phyloP scores from a whole-genome alignment of 2,888 invertebrate species.

The Crossocerus cetratus region DNA sequence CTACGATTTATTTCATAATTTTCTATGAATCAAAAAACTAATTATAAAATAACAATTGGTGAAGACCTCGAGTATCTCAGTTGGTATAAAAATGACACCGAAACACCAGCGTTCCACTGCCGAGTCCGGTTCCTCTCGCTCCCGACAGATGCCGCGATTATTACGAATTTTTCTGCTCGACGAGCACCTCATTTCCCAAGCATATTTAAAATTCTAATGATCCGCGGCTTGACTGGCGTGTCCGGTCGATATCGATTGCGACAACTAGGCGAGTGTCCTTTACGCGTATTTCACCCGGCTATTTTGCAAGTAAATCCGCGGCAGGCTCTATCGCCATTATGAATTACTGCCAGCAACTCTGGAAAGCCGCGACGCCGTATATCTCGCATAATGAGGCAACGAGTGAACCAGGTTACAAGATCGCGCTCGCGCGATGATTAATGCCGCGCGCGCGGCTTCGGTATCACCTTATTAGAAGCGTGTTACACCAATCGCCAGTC shows the following conservation, averaged over 20 bases:
- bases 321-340: slow-evolving; percentile 23
- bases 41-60: too few relatives aligned
- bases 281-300: background rate
- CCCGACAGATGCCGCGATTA: slow-evolving; percentile 30
- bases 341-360: slow-evolving; percentile 28
- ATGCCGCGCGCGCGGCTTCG: slow-evolving; percentile 14
- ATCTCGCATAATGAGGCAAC: slow-evolving; percentile 45
- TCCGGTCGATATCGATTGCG: background rate
- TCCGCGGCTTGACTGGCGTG: too few relatives aligned
- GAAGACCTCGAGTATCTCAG: too few relatives aligned
- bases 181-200: background rate
- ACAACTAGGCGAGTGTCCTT: background rate
- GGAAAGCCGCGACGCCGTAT: slow-evolving; percentile 24
- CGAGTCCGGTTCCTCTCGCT: slow-evolving; percentile 5
- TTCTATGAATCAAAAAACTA: too few relatives aligned
- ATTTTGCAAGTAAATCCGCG: slow-evolving; percentile 12
- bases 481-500: too few relatives aligned
- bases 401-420: slow-evolving; percentile 32
- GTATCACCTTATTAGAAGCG: too few relatives aligned
- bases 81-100: too few relatives aligned
- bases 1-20: too few relatives aligned
- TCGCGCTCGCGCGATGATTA: slow-evolving; percentile 32
- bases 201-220: too few relatives aligned
- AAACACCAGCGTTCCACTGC: too few relatives aligned
- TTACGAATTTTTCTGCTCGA: slow-evolving; percentile 11